Evolutionary conservation across 2,888 invertebrate genomes (phyloP), one percentile per base, ranked within the genome.

Genomic region (Drosophila conformis): DNA sequence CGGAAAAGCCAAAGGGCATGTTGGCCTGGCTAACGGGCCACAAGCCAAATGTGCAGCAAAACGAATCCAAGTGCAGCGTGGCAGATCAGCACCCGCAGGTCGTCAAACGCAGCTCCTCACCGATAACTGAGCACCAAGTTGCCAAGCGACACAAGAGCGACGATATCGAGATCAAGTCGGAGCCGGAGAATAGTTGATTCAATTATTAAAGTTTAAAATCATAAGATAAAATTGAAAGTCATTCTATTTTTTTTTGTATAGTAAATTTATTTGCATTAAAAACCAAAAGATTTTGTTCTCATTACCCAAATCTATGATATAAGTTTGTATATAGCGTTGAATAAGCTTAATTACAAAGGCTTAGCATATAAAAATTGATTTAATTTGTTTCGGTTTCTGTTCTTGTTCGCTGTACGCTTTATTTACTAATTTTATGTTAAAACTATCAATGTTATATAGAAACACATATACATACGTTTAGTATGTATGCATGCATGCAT

Each of bases 1-100:
- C 85, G 0, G 76, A 58, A 7, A 83, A 81, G 33, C 78, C 80
- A 49, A 92, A 89, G 64, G 87, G 87, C 1, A 90, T 93, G 83
- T 69, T 87, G 36, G 83, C 90, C 10, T 93, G 93, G 93, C 62
- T 93, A 36, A 84, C 75, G 21, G 79, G 77, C 4, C 67, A 73
- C 15, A 90, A 87, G 40, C 74, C 80, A 51, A 74, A 70, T 2
- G 80, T 77, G 21, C 72, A 69, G 8, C 67, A 71, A 60, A 48
- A 29, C 49, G 67, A 61, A 11, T 1, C 46, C 15, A 69, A 66
- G 7, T 48, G 56, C 59, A 21, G 40, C 53, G 63, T 4, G 69
- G 10, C 1, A 11, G 46, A 27, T 10, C 40, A 29, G n/a, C 40
- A 27, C 27, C 1, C 11, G 40, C 21, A 35, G 4, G 29, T 13